A percentile compares a stretch with the other conserved stretches of the same genome.
These are phyloP conservation scores for Artibeus lituratus DNA, from an alignment of 2,797 vertebrate genomes.

Conservation along the genomic window DNA sequence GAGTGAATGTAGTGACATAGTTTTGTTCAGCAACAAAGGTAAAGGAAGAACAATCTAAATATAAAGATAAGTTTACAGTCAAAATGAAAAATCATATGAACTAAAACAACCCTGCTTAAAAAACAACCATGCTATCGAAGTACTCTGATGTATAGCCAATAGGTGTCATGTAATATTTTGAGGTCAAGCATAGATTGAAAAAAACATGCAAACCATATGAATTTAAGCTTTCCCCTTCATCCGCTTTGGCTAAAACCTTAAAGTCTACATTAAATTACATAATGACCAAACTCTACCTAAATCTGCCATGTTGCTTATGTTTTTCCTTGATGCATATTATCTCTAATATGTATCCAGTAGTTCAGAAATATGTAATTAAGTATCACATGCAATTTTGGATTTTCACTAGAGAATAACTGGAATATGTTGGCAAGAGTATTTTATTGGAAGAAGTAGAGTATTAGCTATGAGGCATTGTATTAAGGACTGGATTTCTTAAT, in stretches of 20 bases:
- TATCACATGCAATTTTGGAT: not conserved
- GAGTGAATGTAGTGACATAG: not conserved
- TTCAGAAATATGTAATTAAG: not conserved
- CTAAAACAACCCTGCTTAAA: not conserved
- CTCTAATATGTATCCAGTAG: not conserved
- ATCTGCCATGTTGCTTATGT: not conserved
- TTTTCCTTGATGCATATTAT: not conserved
- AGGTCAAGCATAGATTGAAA: not conserved
- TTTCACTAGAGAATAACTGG: not conserved
- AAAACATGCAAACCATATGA: not conserved
- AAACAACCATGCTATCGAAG: not conserved
- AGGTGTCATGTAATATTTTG: not conserved
- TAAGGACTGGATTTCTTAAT: not conserved
- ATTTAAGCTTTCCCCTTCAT: not conserved
- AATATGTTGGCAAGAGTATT: not conserved
- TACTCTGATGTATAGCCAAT: not conserved
- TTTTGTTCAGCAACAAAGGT: not conserved
- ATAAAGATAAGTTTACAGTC: not conserved
- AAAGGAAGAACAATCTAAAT: not conserved
- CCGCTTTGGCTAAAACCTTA: not conserved
- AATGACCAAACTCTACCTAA: not conserved
- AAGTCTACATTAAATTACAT: not conserved
- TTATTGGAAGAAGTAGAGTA: not conserved
- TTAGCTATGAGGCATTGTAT: not conserved
- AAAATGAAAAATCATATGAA: not conserved